Evolutionary conservation across 2,113 vertebrate genomes (phyloP).

Genomic region (Dasyornis broadbenti): DNA sequence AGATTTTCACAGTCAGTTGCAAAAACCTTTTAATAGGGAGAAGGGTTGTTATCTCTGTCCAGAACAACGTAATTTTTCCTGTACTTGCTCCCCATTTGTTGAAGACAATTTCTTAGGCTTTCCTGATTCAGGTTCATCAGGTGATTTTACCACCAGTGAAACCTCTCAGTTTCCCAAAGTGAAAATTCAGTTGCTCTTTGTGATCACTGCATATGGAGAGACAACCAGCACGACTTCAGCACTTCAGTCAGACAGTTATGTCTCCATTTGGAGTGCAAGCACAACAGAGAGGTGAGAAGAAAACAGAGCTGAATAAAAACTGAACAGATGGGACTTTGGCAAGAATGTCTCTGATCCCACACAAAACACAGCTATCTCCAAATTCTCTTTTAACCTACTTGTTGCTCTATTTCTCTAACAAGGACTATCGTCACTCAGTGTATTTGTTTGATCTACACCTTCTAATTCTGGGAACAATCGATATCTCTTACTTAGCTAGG

Average conservation of each 20-base stretch:
- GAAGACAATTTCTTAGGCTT: not conserved
- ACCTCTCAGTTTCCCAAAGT: not conserved
- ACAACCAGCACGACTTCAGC: not conserved
- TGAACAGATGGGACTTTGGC: constrained; percentile 5
- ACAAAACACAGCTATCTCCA: not conserved
- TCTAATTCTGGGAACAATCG: not conserved
- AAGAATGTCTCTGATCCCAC: not conserved
- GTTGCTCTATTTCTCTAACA: not conserved
- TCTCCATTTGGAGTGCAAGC: not conserved
- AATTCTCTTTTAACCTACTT: not conserved
- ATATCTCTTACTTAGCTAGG: not conserved
- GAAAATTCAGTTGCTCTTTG: not conserved
- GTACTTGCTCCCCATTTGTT: not conserved
- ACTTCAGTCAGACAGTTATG: not conserved
- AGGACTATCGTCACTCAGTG: not conserved
- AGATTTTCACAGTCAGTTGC: not conserved
- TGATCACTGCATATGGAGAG: not conserved
- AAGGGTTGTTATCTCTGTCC: not conserved
- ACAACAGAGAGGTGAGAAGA: constrained; percentile 1
- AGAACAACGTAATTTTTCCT: not conserved
- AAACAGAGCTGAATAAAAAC: constrained; percentile 10
- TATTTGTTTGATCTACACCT: not conserved
- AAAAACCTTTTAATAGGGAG: not conserved
- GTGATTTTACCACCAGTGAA: not conserved
- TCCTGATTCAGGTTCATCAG: not conserved